These are phyloP conservation scores for Silurus aristotelis DNA, from an alignment of 2,797 vertebrate genomes.

Conservation along the genomic window DNA sequence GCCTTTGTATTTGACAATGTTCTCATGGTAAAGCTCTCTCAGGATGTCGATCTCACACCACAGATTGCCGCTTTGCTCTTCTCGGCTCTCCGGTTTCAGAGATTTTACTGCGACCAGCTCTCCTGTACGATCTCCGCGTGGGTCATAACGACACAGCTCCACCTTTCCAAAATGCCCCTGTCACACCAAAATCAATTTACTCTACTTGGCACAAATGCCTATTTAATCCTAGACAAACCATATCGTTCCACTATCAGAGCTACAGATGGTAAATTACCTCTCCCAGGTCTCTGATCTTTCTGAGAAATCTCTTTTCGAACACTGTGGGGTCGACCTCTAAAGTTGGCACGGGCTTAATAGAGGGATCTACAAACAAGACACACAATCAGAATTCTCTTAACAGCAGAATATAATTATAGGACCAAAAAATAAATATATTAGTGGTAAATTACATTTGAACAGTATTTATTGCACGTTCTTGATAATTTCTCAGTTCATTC, in stretches of 20 bases:
- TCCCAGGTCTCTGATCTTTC: constrained; percentile 86
- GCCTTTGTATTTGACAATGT: constrained; percentile 98
- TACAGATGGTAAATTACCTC: constrained; percentile 73
- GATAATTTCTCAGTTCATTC: background rate
- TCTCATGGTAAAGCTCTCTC: constrained; percentile 93
- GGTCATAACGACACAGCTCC: constrained; percentile 94
- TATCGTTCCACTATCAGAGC: background rate
- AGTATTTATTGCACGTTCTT: background rate
- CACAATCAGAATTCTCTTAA: background rate
- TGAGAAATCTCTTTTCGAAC: constrained; percentile 94
- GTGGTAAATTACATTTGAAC: background rate
- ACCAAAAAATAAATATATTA: background rate
- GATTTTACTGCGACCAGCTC: constrained; percentile 97
- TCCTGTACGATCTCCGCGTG: constrained; percentile 90
- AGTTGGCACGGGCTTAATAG: constrained; percentile 79
- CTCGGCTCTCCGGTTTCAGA: constrained; percentile 88
- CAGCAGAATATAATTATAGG: background rate
- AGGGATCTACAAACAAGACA: constrained; percentile 74
- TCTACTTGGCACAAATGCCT: background rate
- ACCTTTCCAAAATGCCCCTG: constrained; percentile 98
- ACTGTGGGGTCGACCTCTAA: constrained; percentile 88
- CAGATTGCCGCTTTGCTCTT: constrained; percentile 89
- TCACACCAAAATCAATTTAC: background rate
- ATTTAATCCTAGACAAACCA: background rate
- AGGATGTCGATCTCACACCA: constrained; percentile 92